Evolutionary conservation across 2,888 invertebrate species (phyloP).

Genomic region (Hypena proboscidalis): DNA sequence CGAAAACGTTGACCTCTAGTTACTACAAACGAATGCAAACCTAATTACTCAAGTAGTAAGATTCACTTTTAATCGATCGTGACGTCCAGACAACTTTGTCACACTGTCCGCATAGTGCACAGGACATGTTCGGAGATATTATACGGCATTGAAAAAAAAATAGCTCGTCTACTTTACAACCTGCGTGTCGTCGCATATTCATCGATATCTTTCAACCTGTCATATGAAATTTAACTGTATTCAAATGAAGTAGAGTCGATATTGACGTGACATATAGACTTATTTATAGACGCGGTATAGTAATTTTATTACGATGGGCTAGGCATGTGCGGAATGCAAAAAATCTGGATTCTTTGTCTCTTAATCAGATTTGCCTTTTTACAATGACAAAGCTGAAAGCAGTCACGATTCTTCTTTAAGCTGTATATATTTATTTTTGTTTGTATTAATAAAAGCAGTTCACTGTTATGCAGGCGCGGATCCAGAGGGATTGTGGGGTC

Average conservation of each 20-base stretch:
- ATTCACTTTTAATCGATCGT: conserved; percentile 16
- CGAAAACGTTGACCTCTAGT: conserved; percentile 38
- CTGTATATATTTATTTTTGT: too few relatives aligned
- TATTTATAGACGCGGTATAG: conserved; percentile 48
- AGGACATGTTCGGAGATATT: conserved; percentile 64
- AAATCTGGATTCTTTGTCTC: conserved; percentile 24
- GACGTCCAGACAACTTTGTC: conserved; percentile 44
- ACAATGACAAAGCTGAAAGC: conserved; percentile 1
- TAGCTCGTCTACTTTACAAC: conserved; percentile 52
- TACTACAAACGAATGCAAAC: conserved; percentile 6
- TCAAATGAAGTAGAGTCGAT: conserved; percentile 25
- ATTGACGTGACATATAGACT: conserved; percentile 20
- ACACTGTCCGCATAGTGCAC: conserved; percentile 66
- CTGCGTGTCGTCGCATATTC: conserved; percentile 59
- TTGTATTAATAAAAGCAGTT: too few relatives aligned
- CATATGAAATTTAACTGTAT: conserved; percentile 37
- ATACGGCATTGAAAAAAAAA: conserved; percentile 57
- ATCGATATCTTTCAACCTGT: conserved; percentile 30
- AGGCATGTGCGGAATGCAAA: conserved; percentile 37
- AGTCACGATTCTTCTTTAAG: conserved; percentile 10
- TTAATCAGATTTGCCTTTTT: conserved; percentile 17
- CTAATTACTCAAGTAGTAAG: not conserved
- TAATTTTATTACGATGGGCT: conserved; percentile 67
- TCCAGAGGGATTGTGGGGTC: too few relatives aligned
- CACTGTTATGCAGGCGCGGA: too few relatives aligned